These are phyloP conservation scores for Cardiocondyla obscurior DNA, from an alignment of 1,140 invertebrate genomes.

Conservation along the genomic window DNA sequence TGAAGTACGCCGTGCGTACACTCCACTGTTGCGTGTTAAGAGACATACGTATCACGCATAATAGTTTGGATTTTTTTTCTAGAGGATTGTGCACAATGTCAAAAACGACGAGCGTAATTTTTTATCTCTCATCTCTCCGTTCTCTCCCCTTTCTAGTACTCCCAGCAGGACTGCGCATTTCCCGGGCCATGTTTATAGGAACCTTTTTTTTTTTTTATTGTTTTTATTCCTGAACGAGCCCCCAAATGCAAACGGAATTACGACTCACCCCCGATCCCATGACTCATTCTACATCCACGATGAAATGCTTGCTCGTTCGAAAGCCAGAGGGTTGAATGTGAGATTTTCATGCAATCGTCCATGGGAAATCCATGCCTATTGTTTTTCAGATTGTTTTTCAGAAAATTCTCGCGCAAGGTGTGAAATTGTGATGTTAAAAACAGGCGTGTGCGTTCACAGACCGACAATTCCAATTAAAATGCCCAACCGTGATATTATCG, in stretches of 20 bases:
- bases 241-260: slow-evolving; percentile 56
- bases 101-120: slow-evolving; percentile 42
- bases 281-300: slow-evolving; percentile 54
- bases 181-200: slow-evolving; percentile 43
- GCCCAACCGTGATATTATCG: neutral
- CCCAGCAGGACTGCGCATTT: slow-evolving; percentile 39
- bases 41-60: slow-evolving; percentile 47
- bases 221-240: slow-evolving; percentile 46
- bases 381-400: slow-evolving; percentile 54
- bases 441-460: slow-evolving; percentile 18
- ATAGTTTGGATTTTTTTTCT: slow-evolving; percentile 36
- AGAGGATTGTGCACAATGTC: slow-evolving; percentile 16
- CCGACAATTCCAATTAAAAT: slow-evolving; percentile 34
- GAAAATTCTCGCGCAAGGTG: slow-evolving; percentile 44
- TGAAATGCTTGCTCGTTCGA: slow-evolving; percentile 47
- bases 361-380: slow-evolving; percentile 41
- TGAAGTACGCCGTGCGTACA: slow-evolving; percentile 36
- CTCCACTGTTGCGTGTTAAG: slow-evolving; percentile 30
- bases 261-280: slow-evolving; percentile 54
- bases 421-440: slow-evolving; percentile 41
- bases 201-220: slow-evolving; percentile 56
- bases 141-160: neutral
- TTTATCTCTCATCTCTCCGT: slow-evolving; percentile 22
- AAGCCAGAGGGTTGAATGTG: slow-evolving; percentile 49
- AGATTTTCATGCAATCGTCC: slow-evolving; percentile 49